Percentiles rank a stretch among this genome's conserved stretches.
phyloP scores from a whole-genome alignment of 2,113 vertebrate species.

The Daubentonia madagascariensis region DNA sequence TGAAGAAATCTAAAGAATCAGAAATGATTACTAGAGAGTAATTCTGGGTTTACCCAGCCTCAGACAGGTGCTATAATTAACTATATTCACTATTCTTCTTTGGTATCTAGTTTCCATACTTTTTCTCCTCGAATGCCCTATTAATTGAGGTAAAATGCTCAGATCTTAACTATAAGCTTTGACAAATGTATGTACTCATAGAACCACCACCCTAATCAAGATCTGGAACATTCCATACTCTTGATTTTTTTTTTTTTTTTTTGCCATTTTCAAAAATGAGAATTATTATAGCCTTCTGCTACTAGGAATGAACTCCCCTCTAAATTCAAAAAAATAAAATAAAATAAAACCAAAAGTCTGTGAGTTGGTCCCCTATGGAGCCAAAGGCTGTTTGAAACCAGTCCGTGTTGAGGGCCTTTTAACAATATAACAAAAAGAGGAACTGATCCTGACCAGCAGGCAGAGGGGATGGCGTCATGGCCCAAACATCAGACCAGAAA shows the following conservation, averaged over 20 bases:
- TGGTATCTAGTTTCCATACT: neutral
- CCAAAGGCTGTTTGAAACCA: conserved; percentile 21
- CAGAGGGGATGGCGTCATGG: neutral
- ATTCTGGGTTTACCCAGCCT: conserved; percentile 66
- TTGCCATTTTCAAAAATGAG: neutral
- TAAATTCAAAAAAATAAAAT: neutral
- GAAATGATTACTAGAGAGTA: conserved; percentile 74
- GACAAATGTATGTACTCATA: neutral
- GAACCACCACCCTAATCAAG: neutral
- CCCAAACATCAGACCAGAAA: conserved; percentile 46
- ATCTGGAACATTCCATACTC: neutral
- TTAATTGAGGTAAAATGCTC: neutral
- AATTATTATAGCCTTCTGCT: neutral
- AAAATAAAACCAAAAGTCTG: neutral
- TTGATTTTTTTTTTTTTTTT: neutral
- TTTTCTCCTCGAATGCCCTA: neutral
- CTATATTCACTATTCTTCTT: neutral
- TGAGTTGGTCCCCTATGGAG: neutral
- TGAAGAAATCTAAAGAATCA: conserved; percentile 68
- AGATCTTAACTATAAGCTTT: neutral
- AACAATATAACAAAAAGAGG: conserved; percentile 32
- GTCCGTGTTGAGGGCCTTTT: neutral
- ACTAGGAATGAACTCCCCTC: neutral
- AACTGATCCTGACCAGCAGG: neutral
- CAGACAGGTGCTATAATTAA: conserved; percentile 64